Conservation (phyloP, 1,140 invertebrate species). For the Nylanderia fulva region DNA sequence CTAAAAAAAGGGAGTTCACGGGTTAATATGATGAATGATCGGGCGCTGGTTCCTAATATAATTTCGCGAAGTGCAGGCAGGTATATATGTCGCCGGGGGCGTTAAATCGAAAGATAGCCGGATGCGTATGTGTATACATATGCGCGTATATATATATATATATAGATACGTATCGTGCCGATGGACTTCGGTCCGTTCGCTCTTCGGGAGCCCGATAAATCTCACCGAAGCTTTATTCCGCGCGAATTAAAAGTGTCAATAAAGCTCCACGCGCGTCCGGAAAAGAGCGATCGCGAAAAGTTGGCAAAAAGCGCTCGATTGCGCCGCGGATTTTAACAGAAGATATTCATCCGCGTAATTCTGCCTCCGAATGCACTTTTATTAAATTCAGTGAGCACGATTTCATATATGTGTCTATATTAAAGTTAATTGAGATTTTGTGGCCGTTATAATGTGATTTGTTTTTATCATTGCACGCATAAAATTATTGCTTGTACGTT, state of each 20-base stretch:
- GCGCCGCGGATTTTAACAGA: background rate
- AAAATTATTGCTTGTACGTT: background rate
- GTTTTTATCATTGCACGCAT: background rate
- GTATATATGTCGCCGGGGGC: constrained; percentile 39
- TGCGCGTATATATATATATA: background rate
- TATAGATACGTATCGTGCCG: constrained; percentile 37
- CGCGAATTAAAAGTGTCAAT: constrained; percentile 61
- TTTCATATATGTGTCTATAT: background rate
- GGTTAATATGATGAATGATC: constrained; percentile 59
- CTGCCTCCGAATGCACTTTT: background rate
- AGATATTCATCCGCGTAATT: constrained; percentile 24
- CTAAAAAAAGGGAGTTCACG: background rate
- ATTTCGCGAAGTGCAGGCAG: constrained; percentile 48
- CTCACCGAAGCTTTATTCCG: constrained; percentile 55
- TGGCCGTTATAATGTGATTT: background rate
- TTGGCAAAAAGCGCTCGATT: constrained; percentile 37
- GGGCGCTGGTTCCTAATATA: constrained; percentile 40
- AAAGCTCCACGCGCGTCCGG: constrained; percentile 3
- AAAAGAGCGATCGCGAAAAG: constrained; percentile 49
- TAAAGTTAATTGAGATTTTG: background rate
- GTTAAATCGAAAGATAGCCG: constrained; percentile 52
- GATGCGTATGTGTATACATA: background rate
- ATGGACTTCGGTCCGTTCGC: constrained; percentile 39
- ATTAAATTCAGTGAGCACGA: background rate
- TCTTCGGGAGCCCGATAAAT: constrained; percentile 55